phyloP scores from a whole-genome alignment of 1,140 invertebrate species.

The Aphis gossypii region DNA sequence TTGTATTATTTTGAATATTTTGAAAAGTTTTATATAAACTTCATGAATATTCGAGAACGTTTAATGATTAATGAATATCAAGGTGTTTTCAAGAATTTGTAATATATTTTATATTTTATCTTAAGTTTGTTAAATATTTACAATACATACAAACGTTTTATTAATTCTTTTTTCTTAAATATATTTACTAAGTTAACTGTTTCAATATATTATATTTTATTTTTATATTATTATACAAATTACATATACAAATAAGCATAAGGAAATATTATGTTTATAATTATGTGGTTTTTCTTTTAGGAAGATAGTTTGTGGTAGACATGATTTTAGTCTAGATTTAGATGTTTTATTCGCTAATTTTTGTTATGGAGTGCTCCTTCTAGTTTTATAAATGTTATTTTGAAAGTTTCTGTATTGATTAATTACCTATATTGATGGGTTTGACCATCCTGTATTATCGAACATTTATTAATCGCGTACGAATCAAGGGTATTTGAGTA shows the following conservation, averaged over 20 bases:
- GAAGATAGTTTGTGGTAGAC: too few relatives aligned
- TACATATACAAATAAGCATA: background rate
- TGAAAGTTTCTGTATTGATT: too few relatives aligned
- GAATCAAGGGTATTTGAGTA: too few relatives aligned
- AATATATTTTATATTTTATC: background rate
- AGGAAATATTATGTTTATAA: too few relatives aligned
- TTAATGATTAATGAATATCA: background rate
- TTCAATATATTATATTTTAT: background rate
- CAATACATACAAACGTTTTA: background rate
- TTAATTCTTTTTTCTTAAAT: background rate
- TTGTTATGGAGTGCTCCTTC: too few relatives aligned
- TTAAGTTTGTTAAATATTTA: background rate
- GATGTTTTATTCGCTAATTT: too few relatives aligned
- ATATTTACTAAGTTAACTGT: background rate
- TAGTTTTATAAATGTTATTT: too few relatives aligned
- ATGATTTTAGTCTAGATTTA: too few relatives aligned
- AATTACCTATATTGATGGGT: too few relatives aligned
- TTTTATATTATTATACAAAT: background rate
- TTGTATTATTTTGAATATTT: background rate
- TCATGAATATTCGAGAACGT: conserved; percentile 1
- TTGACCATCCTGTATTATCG: too few relatives aligned
- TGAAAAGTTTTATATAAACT: background rate
- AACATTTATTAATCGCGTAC: too few relatives aligned
- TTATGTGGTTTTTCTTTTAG: too few relatives aligned
- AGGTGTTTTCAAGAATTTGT: background rate